Percentiles rank a stretch among this genome's conserved stretches.
Evolutionary conservation across 2,888 invertebrate species (phyloP).

Genomic region (Dicroscelio sp.): DNA sequence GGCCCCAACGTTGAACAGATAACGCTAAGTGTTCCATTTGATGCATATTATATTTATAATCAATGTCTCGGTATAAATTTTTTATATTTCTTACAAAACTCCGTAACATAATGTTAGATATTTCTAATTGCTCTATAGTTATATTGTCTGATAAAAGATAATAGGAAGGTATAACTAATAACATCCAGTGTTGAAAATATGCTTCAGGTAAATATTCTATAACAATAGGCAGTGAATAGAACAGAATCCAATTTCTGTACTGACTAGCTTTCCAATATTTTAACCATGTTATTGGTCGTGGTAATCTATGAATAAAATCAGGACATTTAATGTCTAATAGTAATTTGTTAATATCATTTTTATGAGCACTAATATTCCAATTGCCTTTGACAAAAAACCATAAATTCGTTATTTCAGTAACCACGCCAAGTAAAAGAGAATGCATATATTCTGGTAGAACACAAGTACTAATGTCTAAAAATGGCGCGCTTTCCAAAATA

Average conservation of each 20-base stretch:
- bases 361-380: not conserved
- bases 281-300: not conserved
- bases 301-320: not conserved
- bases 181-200: conserved; percentile 39
- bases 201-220: not conserved
- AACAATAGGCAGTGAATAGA: conserved; percentile 1
- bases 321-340: not conserved
- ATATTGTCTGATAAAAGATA: not conserved
- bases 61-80: not conserved
- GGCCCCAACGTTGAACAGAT: conserved; percentile 5
- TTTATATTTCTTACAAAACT: conserved; percentile 34
- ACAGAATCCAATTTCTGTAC: not conserved
- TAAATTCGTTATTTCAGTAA: not conserved
- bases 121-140: not conserved
- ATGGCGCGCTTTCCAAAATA: not conserved
- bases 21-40: not conserved
- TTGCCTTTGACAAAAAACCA: not conserved
- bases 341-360: not conserved
- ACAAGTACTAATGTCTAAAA: conserved; percentile 11
- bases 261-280: conserved; percentile 15
- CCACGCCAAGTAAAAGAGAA: conserved; percentile 38
- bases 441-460: conserved; percentile 31
- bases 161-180: not conserved
- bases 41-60: conserved; percentile 9
- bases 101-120: not conserved